These are phyloP conservation scores for Emydoidea blandingii DNA, from an alignment of 2,797 vertebrate species.

Conservation along the genomic window DNA sequence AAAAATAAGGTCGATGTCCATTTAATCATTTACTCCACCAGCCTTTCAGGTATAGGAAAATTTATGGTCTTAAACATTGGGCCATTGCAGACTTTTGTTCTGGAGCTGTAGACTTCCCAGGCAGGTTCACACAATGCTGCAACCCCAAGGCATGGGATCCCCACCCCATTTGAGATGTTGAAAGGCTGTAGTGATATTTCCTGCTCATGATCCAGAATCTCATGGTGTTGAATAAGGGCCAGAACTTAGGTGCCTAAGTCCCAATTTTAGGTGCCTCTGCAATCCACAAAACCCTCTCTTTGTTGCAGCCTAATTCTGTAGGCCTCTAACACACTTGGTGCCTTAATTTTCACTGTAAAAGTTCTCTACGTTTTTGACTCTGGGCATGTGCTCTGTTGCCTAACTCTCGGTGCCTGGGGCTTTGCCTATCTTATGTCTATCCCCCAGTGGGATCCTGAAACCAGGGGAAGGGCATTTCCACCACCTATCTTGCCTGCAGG, in stretches of 20 bases:
- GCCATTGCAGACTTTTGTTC: neutral
- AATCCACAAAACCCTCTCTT: neutral
- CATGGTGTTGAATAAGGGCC: neutral
- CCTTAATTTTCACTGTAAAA: neutral
- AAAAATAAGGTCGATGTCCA: neutral
- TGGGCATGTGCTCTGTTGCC: neutral
- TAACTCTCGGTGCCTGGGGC: neutral
- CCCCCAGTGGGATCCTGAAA: neutral
- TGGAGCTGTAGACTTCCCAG: neutral
- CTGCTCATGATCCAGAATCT: neutral
- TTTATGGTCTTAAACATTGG: neutral
- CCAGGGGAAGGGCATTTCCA: neutral
- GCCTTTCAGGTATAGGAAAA: neutral
- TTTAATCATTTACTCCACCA: neutral
- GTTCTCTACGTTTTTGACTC: neutral
- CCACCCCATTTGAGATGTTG: neutral
- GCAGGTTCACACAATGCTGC: neutral
- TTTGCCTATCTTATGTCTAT: neutral
- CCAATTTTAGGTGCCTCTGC: neutral
- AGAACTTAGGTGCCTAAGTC: neutral
- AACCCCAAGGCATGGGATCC: neutral
- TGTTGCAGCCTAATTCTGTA: neutral
- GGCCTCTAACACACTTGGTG: neutral
- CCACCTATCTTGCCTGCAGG: neutral
- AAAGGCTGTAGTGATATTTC: neutral